Conservation (phyloP, 1,140 invertebrate species). For the Drosophila subobscura region DNA sequence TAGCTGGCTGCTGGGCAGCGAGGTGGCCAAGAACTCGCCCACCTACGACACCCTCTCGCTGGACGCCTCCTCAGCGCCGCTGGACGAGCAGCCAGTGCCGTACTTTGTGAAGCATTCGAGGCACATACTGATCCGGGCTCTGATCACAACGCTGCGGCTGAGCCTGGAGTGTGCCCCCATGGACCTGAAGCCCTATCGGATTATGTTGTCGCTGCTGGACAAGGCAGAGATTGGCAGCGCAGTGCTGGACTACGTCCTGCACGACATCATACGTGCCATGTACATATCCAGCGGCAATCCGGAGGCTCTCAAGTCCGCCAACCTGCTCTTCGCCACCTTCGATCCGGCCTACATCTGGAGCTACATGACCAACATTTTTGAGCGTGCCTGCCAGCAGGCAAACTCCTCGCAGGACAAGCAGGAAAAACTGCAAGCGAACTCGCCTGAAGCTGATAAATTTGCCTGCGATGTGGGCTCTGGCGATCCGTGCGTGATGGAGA, state of each 20-base stretch:
- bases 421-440: conserved; percentile 15
- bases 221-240: conserved; percentile 94
- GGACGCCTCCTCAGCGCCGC: conserved; percentile 35
- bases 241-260: conserved; percentile 93
- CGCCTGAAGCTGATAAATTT: conserved; percentile 54
- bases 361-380: conserved; percentile 90
- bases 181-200: conserved; percentile 92
- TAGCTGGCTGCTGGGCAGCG: conserved; percentile 92
- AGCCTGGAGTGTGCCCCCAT: conserved; percentile 86
- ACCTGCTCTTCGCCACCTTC: conserved; percentile 92
- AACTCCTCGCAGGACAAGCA: conserved; percentile 28
- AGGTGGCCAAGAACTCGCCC: conserved; percentile 87
- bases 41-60: conserved; percentile 77
- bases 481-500: conserved; percentile 86
- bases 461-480: conserved; percentile 86
- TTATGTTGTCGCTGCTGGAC: conserved; percentile 94
- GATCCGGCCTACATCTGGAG: conserved; percentile 95
- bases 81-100: conserved; percentile 82
- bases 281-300: conserved; percentile 78
- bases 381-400: conserved; percentile 85
- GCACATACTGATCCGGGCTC: conserved; percentile 87
- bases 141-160: conserved; percentile 86
- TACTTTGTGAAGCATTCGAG: conserved; percentile 92
- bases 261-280: conserved; percentile 91
- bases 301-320: conserved; percentile 92